Conservation (phyloP, 1,140 invertebrate species). For the Diorhabda sublineata region DNA sequence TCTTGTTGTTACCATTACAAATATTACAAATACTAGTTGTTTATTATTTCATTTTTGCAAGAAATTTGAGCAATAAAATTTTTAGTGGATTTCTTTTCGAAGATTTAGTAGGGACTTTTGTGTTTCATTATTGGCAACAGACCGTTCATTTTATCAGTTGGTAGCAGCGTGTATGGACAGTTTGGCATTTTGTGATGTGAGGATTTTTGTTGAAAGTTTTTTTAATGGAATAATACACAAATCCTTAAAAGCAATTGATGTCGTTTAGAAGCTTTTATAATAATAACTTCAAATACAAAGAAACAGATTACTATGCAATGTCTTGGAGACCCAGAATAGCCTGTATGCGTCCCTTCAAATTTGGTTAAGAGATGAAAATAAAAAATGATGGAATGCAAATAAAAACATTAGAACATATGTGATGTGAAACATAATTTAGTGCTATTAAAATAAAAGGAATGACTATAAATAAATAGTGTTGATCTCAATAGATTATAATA, state of each 20-base stretch:
- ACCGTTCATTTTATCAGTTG: conserved; percentile 31
- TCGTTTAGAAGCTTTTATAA: conserved; percentile 28
- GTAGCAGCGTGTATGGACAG: conserved; percentile 47
- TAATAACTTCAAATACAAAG: conserved; percentile 29
- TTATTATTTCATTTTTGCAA: too few relatives aligned
- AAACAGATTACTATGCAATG: conserved; percentile 33
- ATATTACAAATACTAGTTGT: too few relatives aligned
- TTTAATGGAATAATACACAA: conserved; percentile 40
- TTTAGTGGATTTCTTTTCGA: too few relatives aligned
- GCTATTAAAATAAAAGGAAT: conserved; percentile 35
- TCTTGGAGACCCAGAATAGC: conserved; percentile 28
- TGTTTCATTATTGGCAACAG: too few relatives aligned
- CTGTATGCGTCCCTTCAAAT: conserved; percentile 42
- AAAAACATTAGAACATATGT: conserved; percentile 49
- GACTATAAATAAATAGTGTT: conserved; percentile 26
- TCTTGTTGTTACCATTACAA: too few relatives aligned
- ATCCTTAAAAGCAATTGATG: conserved; percentile 38
- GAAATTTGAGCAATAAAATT: too few relatives aligned
- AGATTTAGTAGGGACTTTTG: too few relatives aligned
- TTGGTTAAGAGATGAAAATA: conserved; percentile 47
- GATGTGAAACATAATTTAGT: conserved; percentile 43
- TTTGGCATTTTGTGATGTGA: conserved; percentile 50
- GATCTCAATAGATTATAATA: conserved; percentile 25
- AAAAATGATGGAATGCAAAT: conserved; percentile 48
- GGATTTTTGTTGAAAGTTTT: conserved; percentile 46